Evolutionary conservation across 2,113 vertebrate genomes (phyloP), one percentile per base, ranked within the genome.

Genomic region (Corythaixoides concolor): DNA sequence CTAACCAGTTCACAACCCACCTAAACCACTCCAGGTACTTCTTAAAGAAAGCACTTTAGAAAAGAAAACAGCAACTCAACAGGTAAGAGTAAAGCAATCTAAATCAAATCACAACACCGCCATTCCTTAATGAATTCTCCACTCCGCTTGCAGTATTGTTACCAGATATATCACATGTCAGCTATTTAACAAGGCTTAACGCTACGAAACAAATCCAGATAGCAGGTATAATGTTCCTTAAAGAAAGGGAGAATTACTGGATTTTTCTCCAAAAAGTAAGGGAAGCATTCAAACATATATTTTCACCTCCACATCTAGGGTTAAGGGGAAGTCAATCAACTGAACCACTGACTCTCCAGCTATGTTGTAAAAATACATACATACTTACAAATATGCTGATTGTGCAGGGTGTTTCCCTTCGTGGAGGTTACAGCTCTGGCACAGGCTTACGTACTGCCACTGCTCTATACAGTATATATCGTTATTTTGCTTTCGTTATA

Each of bases 111-210:
- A 27, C 39, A 16, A 6, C 33, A 17, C 11, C 14, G 20, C 14
- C 55, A 30, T 21, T n/a, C 10, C 50, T 35, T 59, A 7, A 37
- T 5, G 27, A 49, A 55, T 6, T 56, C 39, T 21, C 35, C 30
- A 1, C n/a, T 76, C 27, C 9, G 2, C 35, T 9, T 3, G 1
- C 22, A 60, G 39, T 0, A 14, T 0, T 30, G 9, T 3, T 30
- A 43, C 45, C 68, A 76, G 50, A 28, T 18, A 20, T 3, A 79
- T 15, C 56, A 27, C 21, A 0, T 3, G 10, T 30, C n/a, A 50
- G 43, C 30, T 32, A 7, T 2, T 72, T 15, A 64, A 37, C 19
- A 30, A 50, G 28, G 21, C 22, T 19, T 4, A 78, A 20, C 8
- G 2, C 5, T 11, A n/a, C 56, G 20, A 50, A 53, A 41, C 4